Base-by-base conservation (phyloP, 2,888 invertebrate species). In the Hydraecia micacea region DNA sequence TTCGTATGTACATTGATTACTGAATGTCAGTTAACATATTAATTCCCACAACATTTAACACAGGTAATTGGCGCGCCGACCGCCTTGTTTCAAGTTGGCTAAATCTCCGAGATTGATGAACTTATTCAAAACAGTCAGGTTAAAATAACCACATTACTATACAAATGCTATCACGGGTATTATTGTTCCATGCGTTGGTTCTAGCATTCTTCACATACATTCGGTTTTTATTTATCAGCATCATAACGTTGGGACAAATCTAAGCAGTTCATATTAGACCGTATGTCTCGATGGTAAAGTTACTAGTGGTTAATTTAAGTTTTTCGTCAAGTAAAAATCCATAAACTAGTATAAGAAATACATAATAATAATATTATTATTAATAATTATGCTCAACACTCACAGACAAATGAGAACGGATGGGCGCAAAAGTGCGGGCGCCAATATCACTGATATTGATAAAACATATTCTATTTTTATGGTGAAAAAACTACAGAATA, bases 321-420 rank as follows among this genome's bases (percentile, higher is more conserved):
- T 76, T 60, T 75, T 58, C 76, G 32, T 60, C 21, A 46, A n/a
- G 32, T 76, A 46, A 65, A 65, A 36, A 65, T 28, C 21, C 32
- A 11, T 42, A 7, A 65, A 36, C 36, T 66, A 46, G 32, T 55
- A 7, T 28, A 66, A n/a, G 0, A 58, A 66, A 58, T 65, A 77
- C 42, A 32, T 77, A 46, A 13, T 58, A 42, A 11, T 42, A n/a
- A 58, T 65, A 77, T 15, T 46, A 42, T 46, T n/a, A 36, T n/a
- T 36, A 49, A 49, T 76, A 28, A 62, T 76, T 65, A 28, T 58
- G 25, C 58, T 49, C 79, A 66, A 55, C 46, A 77, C 55, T 78
- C 11, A 52, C 18, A 77, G 6, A 46, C 36, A 77, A 66, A 80
- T 55, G 62, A 46, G 18, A 46, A 63, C 39, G 9, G 15, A 1